Evolutionary conservation across 2,888 invertebrate genomes (phyloP), one percentile per base, ranked within the genome.

Genomic region (Hydriomena furcata): DNA sequence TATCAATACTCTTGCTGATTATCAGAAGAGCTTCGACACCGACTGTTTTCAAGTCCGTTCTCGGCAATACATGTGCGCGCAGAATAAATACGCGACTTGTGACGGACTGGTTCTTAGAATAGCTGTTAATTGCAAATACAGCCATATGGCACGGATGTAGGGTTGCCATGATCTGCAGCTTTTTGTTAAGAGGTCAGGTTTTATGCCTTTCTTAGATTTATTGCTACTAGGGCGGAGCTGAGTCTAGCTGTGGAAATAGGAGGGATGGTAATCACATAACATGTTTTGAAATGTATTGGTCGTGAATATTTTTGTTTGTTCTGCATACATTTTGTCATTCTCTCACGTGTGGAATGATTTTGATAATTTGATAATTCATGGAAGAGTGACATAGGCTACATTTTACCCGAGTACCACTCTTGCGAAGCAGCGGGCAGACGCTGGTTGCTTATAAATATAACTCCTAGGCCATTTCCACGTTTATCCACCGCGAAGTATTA

Each of bases 111-210:
- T 65, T 79, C 76, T 66, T 61, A 58, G 73, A 71, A 75, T 69
- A 70, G 70, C 72, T 63, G 71, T 73, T 67, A 55, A 68, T 69
- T 65, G 66, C 63, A 61, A 67, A 67, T 62, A 63, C 59, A 60
- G 63, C 66, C 71, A 70, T 65, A 71, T 67, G 68, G 65, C 66
- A 66, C 63, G 53, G 61, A 67, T 53, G 50, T 49, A 55, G 58
- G 47, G 57, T 25, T 56, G 50, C 28, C 52, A 34, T 38, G 32
- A 45, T 45, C 37, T 23, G 13, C 32, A n/a, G 24, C 35, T 42
- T 52, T 23, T 46, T 46, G 42, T n/a, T 23, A n/a, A n/a, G 31
- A 45, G 41, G 40, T 51, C 37, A 46, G 52, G 27, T 36, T 51
- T 42, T 48, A 35, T 34, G 35, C 23, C n/a, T 30, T 44, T 31